Percentiles rank a stretch among this genome's conserved stretches.
phyloP scores from a whole-genome alignment of 2,888 invertebrate species.

The Steinernema hermaphroditum region DNA sequence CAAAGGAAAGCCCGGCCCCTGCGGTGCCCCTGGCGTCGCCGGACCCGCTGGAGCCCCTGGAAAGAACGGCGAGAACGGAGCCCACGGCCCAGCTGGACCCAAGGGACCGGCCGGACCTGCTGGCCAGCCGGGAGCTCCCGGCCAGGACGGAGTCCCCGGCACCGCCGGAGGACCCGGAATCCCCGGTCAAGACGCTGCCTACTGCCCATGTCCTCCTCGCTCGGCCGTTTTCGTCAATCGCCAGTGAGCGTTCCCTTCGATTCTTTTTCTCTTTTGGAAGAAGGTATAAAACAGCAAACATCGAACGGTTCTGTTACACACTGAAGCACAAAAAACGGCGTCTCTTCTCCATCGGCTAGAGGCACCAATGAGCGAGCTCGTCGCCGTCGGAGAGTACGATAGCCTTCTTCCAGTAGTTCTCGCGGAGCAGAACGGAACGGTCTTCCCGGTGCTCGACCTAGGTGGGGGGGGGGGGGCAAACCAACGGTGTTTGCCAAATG shows the following conservation, averaged over 20 bases:
- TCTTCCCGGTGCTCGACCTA: too few relatives aligned
- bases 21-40: slow-evolving; percentile 27
- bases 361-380: too few relatives aligned
- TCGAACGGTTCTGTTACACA: not conserved
- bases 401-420: too few relatives aligned
- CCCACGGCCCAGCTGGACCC: slow-evolving; percentile 31
- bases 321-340: too few relatives aligned
- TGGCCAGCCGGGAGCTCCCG: slow-evolving; percentile 32
- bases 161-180: not conserved
- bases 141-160: slow-evolving; percentile 30
- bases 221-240: slow-evolving; percentile 12
- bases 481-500: too few relatives aligned
- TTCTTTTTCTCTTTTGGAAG: not conserved
- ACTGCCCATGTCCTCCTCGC: slow-evolving; percentile 22
- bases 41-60: slow-evolving; percentile 10
- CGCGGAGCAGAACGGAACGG: too few relatives aligned
- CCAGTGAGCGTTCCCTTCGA: not conserved
- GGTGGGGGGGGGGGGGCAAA: too few relatives aligned
- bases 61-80: slow-evolving; percentile 13
- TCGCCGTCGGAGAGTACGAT: too few relatives aligned
- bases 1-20: slow-evolving; percentile 19
- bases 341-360: too few relatives aligned
- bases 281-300: slow-evolving; percentile 1
- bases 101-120: slow-evolving; percentile 32
- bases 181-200: not conserved